Base-by-base conservation (phyloP, 2,113 vertebrate species). In the Indicator indicator region DNA sequence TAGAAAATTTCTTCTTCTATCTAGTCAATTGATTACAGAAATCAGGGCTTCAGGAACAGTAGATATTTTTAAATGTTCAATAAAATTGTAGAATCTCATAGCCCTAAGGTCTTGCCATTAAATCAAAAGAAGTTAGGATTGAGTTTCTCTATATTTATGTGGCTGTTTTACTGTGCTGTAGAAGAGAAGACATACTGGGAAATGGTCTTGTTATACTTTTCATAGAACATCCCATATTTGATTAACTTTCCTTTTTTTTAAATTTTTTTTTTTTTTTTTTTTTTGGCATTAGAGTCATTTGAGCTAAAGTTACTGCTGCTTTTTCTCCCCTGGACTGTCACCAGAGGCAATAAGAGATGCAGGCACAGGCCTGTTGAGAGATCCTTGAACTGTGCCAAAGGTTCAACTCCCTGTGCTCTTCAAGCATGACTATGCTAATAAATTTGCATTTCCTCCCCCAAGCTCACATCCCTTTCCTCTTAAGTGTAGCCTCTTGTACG, bases 381-480 rank as follows among this genome's bases (percentile, higher is more conserved):
- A 67, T 74, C 54, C 85, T 94, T 91, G 76, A 88, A 23, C 48
- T 65, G 26, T 67, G 46, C 88, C 28, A 27, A 68, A 68, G 83
- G 90, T 77, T 89, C 69, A 60, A 20, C 83, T 93, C 79, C 79
- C 65, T 6, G 0, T n/a, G 62, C 69, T 85, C 82, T 76, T 88
- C 79, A 78, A 72, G 76, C 73, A 58, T 75, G 62, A 69, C 83
- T 75, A 56, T 78, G 69, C 80, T 86, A 88, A 91, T 91, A 86
- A 86, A 93, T 86, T 82, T 90, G 54, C 69, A 18, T 90, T 95
- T 83, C 48, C 60, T 86, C 40, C 62, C 60, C 60, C 62, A 28
- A 5, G 68, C 60, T 91, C 56, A 32, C 27, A 11, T 88, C 58
- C 40, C 26, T 71, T 91, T 71, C 32, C 6, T 86, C 71, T 65